Evolutionary conservation across 2,797 vertebrate genomes (phyloP).

Genomic region (Centroberyx gerrardi): DNA sequence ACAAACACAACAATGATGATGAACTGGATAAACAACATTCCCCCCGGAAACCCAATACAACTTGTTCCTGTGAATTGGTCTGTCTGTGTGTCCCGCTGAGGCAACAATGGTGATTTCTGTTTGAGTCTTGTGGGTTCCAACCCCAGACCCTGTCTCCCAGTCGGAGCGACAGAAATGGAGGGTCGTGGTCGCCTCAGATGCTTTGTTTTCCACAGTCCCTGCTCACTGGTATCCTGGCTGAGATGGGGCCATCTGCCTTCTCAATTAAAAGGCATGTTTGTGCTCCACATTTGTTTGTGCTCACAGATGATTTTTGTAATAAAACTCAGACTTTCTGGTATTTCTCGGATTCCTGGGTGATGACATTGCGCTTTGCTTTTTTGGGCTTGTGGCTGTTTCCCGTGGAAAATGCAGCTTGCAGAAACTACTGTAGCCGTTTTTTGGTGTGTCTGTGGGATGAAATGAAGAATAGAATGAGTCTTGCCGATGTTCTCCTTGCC

Average conservation of each 20-base stretch:
- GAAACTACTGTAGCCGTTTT: conserved; percentile 82
- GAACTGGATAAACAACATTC: conserved; percentile 76
- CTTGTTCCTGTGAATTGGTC: conserved; percentile 73
- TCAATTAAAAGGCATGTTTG: conserved; percentile 81
- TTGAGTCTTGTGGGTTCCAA: conserved; percentile 81
- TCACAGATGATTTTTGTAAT: conserved; percentile 82
- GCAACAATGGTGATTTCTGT: conserved; percentile 80
- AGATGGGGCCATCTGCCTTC: conserved; percentile 76
- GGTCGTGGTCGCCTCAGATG: conserved; percentile 68
- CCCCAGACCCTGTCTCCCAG: conserved; percentile 76
- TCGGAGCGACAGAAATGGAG: conserved; percentile 73
- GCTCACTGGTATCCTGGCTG: conserved; percentile 60
- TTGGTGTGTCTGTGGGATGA: conserved; percentile 80
- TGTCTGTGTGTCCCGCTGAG: conserved; percentile 74
- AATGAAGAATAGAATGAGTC: conserved; percentile 81
- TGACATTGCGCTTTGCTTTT: conserved; percentile 80
- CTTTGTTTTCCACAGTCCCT: conserved; percentile 78
- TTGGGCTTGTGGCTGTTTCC: conserved; percentile 81
- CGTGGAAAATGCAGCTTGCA: conserved; percentile 81
- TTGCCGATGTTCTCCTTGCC: conserved; percentile 73
- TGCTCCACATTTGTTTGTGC: conserved; percentile 83
- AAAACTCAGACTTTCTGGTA: conserved; percentile 84
- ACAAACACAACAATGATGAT: conserved; percentile 76
- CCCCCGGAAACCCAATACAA: conserved; percentile 72
- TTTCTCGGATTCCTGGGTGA: conserved; percentile 83